Base-by-base conservation (phyloP, 2,797 vertebrate genomes). In the Pangasius macronema region DNA sequence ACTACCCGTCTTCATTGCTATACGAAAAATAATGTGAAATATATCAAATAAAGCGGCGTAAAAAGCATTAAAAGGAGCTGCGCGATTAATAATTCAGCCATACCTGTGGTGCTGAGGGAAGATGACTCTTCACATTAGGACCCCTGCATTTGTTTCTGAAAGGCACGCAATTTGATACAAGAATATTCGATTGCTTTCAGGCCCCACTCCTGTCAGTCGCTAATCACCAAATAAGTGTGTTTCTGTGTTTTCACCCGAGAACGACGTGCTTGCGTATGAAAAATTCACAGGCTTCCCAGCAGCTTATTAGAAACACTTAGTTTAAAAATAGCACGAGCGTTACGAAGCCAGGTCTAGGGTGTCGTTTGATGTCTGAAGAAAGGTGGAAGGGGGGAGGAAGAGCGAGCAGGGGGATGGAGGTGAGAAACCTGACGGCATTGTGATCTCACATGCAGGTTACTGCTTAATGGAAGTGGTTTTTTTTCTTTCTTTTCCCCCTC, bases 201-300 rank as follows among this genome's bases (percentile, higher is more conserved):
- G 3, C 80, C 36, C 59, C 30, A 93, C 90, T 94, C 94, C 94
- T 96, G 95, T 95, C 95, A 95, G 94, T 94, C 91, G 93, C 95
- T 96, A 95, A 96, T 96, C 95, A 96, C 95, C 93, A 95, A 96
- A 96, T 96, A 95, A 96, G 95, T 94, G 95, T 96, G 94, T 96
- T 96, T 95, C 94, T 94, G 94, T 96, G 95, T 96, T 96, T 96
- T 94, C 95, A 95, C 95, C 95, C 94, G 95, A 94, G 94, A 93
- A 95, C 95, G 94, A 96, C 94, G 93, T 96, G 95, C 95, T 95
- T 95, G 94, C 92, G 92, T 95, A 96, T 96, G 95, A 96, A 96
- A 96, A 95, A 96, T 96, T 92, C 94, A 96, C 94, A 93, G 94
- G 94, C 87, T 95, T 96, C 93, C 93, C 94, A 94, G 94, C 94